A percentile compares a stretch with the other conserved stretches of the same genome.
These are phyloP conservation scores for Ispidina picta DNA, from an alignment of 2,797 vertebrate species.

Conservation along the genomic window DNA sequence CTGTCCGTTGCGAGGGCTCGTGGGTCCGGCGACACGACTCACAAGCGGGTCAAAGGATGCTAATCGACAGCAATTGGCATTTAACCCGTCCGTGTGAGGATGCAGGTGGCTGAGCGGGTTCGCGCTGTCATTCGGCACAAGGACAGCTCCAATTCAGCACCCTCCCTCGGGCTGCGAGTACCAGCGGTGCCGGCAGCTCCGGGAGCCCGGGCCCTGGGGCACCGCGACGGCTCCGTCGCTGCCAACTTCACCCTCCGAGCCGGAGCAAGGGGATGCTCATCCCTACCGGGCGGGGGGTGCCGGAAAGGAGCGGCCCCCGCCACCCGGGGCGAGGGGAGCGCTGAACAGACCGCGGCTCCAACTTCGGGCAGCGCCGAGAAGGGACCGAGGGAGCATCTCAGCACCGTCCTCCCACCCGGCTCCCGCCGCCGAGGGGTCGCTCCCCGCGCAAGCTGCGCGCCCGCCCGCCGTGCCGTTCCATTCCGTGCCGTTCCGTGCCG, in stretches of 20 bases:
- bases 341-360: not conserved
- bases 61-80: fast-evolving
- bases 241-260: not conserved
- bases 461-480: not conserved
- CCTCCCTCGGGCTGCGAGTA: not conserved
- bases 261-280: not conserved
- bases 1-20: not conserved
- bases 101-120: not conserved
- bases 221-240: not conserved
- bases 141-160: not conserved
- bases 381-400: not conserved
- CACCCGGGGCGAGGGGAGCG: not conserved
- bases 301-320: not conserved
- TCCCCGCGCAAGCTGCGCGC: not conserved
- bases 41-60: not conserved
- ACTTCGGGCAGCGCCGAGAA: not conserved
- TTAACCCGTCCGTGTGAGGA: not conserved
- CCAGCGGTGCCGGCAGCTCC: not conserved
- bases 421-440: conserved; percentile 2
- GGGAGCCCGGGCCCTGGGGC: not conserved
- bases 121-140: not conserved
- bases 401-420: not conserved
- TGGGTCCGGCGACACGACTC: not conserved
- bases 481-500: not conserved
- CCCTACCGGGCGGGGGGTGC: not conserved